Base-by-base conservation (phyloP, 2,888 invertebrate species). In the Hedya salicella region DNA sequence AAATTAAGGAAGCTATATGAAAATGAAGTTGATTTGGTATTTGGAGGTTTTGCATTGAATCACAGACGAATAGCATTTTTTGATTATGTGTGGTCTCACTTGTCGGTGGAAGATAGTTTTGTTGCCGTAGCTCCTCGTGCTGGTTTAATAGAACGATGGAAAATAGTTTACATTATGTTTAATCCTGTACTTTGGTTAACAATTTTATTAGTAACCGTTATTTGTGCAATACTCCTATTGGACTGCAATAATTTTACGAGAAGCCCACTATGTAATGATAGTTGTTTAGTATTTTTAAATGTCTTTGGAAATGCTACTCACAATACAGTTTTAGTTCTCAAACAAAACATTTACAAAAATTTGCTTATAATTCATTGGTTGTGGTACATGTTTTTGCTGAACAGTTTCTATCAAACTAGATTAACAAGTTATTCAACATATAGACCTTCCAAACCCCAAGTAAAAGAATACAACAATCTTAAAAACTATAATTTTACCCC, bases 61-160 rank as follows among this genome's bases (percentile, higher is more conserved):
- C 30, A 62, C 16, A 63, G 40, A 50, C 62, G 68, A 16, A 21
- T 40, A 21, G 14, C 40, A 16, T 60, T 48, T 21, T 68, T 66
- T 46, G 63, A 61, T 39, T 68, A 30, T 17, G 25, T 68, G n/a
- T 63, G 42, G 50, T 39, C 59, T n/a, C 68, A 70, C 14, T 62
- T 68, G 40, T 30, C 62, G 30, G 60, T 63, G 39, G 62, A 53
- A 16, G 70, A 70, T 39, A 57, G 32, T 17, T 53, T 63, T 9
- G 57, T 62, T 25, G 52, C 50, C 21, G 16, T 66, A 17, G 56
- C 40, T 1, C 66, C 62, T 13, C 50, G 21, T 9, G 19, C 53
- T 17, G 30, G 36, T 17, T 46, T 68, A 25, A n/a, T 68, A 14
- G 63, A 68, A 49, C 56, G 62, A 16, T 70, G 70, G 70, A 70